Base-by-base conservation (phyloP, 2,113 vertebrate species). In the Hippocampus abdominalis region DNA sequence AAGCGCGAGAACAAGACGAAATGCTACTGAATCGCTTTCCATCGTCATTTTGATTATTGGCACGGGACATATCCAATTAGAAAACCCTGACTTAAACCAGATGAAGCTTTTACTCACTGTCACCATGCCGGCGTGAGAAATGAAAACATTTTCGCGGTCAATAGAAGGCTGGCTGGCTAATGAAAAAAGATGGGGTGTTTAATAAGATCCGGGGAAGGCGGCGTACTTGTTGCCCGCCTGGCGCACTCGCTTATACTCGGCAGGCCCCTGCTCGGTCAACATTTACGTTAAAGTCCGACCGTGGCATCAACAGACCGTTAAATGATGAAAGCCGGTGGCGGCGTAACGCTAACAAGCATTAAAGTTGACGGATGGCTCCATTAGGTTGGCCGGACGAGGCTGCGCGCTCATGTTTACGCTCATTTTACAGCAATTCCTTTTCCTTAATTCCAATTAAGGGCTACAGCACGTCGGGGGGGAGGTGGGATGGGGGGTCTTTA, bases 281-380 rank as follows among this genome's bases (percentile, higher is more conserved):
- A 66, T 82, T 81, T 76, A 74, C 72, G 74, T 62, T 8, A 5
- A 16, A 27, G 64, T 69, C 57, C 12, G n/a, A 12, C 42, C 75
- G 27, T 39, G 42, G 68, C 61, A 68, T 85, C 81, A 81, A 72
- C 76, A 79, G 68, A 74, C 77, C 9, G 66, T 74, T 72, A 71
- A 83, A 74, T 10, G 49, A 77, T 74, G 49, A 72, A 75, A 71
- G 61, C 49, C 56, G 75, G 73, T 70, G 69, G 29, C 68, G 74
- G 79, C 36, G 73, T 64, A 66, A 86, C 27, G 79, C 54, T 75
- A 83, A 81, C 77, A 85, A 71, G 74, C 82, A 82, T 86, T 82
- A 81, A 62, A 23, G 67, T 27, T 80, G 81, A 81, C 46, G 51
- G 84, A 82, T 83, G 75, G 64, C 32, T 5, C 25, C 2, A 54